phyloP scores from a whole-genome alignment of 1,140 invertebrate genomes.

The Orchestia grillus region DNA sequence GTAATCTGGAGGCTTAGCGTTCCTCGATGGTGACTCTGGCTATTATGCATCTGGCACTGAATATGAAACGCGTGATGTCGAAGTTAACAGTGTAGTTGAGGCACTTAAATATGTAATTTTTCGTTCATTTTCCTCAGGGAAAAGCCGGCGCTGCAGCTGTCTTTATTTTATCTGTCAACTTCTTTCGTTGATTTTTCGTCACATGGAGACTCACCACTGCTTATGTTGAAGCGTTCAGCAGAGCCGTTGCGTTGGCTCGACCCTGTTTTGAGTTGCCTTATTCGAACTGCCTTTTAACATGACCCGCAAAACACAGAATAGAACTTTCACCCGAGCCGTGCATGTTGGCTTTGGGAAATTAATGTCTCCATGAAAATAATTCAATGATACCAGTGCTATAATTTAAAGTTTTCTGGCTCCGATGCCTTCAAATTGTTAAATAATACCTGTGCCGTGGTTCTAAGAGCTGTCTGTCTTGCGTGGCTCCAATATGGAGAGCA shows the following conservation, averaged over 20 bases:
- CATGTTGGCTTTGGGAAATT: neutral
- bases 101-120: neutral
- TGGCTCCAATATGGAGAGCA: neutral
- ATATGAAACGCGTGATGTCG: no score
- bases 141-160: neutral
- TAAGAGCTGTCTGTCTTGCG: neutral
- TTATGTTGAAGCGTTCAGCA: neutral
- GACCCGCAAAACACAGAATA: neutral
- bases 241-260: neutral
- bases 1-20: no score
- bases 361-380: neutral
- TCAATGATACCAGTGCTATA: neutral
- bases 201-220: neutral
- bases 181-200: neutral
- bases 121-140: neutral
- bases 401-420: neutral
- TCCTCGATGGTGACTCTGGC: no score
- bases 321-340: neutral
- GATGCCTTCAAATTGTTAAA: neutral
- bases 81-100: no score
- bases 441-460: neutral
- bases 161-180: neutral
- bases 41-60: no score
- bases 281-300: neutral
- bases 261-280: neutral